These are phyloP conservation scores for Noctua pronuba DNA, from an alignment of 2,888 invertebrate species.

Conservation along the genomic window DNA sequence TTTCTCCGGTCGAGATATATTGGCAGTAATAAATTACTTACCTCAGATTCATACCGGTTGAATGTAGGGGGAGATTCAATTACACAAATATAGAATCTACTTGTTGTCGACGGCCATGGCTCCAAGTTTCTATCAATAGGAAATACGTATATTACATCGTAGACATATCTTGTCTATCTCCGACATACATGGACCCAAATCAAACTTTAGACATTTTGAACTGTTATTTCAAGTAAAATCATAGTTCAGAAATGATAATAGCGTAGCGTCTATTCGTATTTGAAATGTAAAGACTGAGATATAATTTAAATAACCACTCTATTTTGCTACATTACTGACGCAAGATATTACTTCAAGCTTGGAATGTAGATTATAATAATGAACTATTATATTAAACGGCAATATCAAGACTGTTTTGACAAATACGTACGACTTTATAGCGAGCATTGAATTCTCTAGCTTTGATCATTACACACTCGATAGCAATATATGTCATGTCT, in stretches of 20 bases:
- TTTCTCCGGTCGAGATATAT: conserved; percentile 52
- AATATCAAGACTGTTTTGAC: conserved; percentile 27
- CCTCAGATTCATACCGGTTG: conserved; percentile 40
- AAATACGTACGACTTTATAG: conserved; percentile 31
- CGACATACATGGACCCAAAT: conserved; percentile 38
- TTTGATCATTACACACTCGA: conserved; percentile 36
- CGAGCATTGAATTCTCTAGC: conserved; percentile 17
- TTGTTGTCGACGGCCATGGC: conserved; percentile 34
- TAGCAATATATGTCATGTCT: conserved; percentile 31
- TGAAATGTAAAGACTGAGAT: conserved; percentile 12
- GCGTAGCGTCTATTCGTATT: neutral
- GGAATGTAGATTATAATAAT: conserved; percentile 15
- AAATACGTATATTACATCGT: conserved; percentile 11
- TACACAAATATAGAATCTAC: conserved; percentile 52
- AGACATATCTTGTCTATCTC: conserved; percentile 4
- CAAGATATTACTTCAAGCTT: conserved; percentile 3
- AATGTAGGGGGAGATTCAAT: conserved; percentile 57
- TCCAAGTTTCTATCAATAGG: conserved; percentile 37
- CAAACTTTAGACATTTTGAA: conserved; percentile 41
- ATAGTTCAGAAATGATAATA: conserved; percentile 34
- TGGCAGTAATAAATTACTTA: conserved; percentile 60
- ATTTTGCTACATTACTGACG: conserved; percentile 34
- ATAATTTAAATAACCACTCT: conserved; percentile 29
- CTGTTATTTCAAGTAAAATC: conserved; percentile 37
- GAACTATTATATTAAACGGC: neutral